Evolutionary conservation across 2,888 invertebrate species (phyloP), one percentile per base, ranked within the genome.

Genomic region (Lycaena phlaeas): DNA sequence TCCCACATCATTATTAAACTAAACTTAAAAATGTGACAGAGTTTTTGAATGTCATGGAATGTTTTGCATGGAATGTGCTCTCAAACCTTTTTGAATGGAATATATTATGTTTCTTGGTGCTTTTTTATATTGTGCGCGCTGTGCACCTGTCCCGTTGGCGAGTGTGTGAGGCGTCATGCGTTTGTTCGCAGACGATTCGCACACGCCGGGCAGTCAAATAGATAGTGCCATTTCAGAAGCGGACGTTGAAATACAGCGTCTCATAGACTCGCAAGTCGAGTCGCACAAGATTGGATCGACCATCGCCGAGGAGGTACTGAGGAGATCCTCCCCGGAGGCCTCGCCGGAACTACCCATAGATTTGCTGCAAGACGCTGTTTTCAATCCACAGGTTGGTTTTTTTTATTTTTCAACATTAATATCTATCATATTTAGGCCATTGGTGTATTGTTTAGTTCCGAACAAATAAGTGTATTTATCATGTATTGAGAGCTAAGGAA

Each of bases 221-320:
- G 34, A 42, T 10, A 27, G 40, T 38, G 38, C 41, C 18, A 40
- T 64, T 60, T 56, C 68, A 79, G 87, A 85, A 47, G 85, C 85
- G 46, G 89, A 88, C 45, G 76, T 86, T 49, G 89, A 90, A 54
- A 88, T 92, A 72, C 89, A 91, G 62, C 82, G 87, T 48, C 75
- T 92, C 51, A 91, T 92, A 52, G 91, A 89, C 54, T 91, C 90
- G 43, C 91, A 92, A 54, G 88, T 93, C 41, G 93, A 94, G 71
- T 92, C 92, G 29, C 92, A 92, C 62, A 92, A 93, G 82, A 94
- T 95, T 50, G 94, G 95, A 5, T 86, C 91, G 41, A 91, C 93
- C 67, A 93, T 95, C 57, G 94, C 93, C 0, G 93, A 93, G 52
- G 92, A 93, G 66, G 92, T 90, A 36, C 62, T 92, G 52, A 53